Evolutionary conservation across 2,113 vertebrate genomes (phyloP), one percentile per base, ranked within the genome.

Genomic region (Fregetta grallaria): DNA sequence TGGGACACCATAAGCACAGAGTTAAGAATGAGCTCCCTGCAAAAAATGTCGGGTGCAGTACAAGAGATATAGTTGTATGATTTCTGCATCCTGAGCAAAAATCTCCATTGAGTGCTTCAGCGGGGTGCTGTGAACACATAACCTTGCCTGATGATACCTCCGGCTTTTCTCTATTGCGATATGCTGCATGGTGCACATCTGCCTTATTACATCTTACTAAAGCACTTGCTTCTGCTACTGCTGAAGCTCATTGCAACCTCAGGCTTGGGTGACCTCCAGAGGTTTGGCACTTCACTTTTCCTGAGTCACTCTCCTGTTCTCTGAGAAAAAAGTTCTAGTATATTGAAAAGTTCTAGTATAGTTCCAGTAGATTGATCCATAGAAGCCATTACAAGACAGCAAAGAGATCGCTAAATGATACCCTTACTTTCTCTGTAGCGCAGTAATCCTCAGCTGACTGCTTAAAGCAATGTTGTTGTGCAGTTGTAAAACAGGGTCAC

Each of bases 381-480:
- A 67, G 26, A 76, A 74, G 26, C 47, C 76, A 70, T 47, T 36
- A 29, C 30, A 75, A 55, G 71, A 66, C 17, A 55, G 65, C 61
- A 68, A 89, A 77, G 1, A 62, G 76, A 72, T 3, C 4, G 3
- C 40, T 81, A 42, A 59, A 59, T 8, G 49, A 61, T 10, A 45
- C 32, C 62, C 40, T 67, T 11, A 47, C n/a, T 72, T 38, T 36
- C 52, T 75, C 77, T 20, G 21, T 15, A 71, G 66, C 36, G n/a
- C 50, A 90, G 32, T 32, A 86, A 73, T 61, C 63, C 58, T 77
- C 92, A 86, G 71, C 63, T 85, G 93, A 44, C 62, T 82, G 58
- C 74, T 83, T 40, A 59, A 79, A 88, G 67, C 58, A 88, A n/a
- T 10, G 20, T 16, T 52, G 52, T 10, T 59, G 49, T 55, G 36